Percentiles rank a stretch among this genome's conserved stretches.
phyloP scores from a whole-genome alignment of 2,888 invertebrate species.

The Listrodromus nycthemerus region DNA sequence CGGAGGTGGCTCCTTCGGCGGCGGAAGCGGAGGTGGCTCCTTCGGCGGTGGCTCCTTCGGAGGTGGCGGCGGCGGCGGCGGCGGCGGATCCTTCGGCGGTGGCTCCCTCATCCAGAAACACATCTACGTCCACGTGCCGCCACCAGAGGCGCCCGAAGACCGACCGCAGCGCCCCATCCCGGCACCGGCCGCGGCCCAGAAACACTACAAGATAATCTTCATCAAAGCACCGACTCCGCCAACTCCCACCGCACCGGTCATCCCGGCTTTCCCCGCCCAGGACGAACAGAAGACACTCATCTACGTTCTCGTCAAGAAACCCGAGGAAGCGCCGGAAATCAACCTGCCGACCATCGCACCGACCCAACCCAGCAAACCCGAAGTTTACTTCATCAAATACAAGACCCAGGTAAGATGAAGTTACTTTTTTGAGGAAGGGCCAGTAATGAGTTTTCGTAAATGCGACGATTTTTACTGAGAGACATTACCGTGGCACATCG shows the following conservation, averaged over 20 bases:
- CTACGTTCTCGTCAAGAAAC: constrained; percentile 95
- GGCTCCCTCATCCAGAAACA: constrained; percentile 92
- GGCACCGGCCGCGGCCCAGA: constrained; percentile 90
- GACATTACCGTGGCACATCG: too few species aligned
- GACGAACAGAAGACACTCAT: constrained; percentile 95
- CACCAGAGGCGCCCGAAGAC: constrained; percentile 91
- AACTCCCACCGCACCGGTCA: constrained; percentile 92
- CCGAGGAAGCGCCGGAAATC: constrained; percentile 93
- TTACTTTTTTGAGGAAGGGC: background rate
- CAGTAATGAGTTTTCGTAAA: too few species aligned
- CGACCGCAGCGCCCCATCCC: constrained; percentile 88
- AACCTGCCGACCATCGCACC: constrained; percentile 91
- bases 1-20: constrained; percentile 68
- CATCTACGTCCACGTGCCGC: constrained; percentile 96
- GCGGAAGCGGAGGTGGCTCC: constrained; percentile 66
- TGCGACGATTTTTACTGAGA: too few species aligned
- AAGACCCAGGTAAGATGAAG: constrained; percentile 87
- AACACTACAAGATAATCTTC: constrained; percentile 97
- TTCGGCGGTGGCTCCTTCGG: constrained; percentile 58
- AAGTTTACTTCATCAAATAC: constrained; percentile 95
- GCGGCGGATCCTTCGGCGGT: constrained; percentile 84
- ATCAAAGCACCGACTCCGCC: constrained; percentile 95
- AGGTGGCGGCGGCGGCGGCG: constrained; percentile 79
- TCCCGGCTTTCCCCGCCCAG: constrained; percentile 90
- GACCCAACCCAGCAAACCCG: constrained; percentile 94